Conservation (phyloP, 2,113 vertebrate species). For the Rostratula benghalensis region DNA sequence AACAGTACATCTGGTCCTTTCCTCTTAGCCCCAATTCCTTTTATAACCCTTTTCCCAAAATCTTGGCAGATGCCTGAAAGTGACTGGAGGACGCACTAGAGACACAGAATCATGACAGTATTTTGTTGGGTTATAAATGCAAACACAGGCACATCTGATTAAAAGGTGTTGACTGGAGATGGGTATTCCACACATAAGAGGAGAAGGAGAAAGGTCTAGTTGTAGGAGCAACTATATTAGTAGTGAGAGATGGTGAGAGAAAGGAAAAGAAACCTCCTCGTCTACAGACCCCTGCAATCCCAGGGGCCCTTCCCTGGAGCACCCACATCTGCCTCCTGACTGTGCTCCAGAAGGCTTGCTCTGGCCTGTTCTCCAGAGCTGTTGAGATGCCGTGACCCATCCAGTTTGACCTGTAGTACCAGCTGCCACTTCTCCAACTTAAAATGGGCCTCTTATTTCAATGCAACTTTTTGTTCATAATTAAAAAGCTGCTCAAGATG, state of each 20-base stretch:
- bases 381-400: neutral
- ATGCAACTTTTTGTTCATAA: neutral
- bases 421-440: slow-evolving; percentile 36
- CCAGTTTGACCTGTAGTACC: slow-evolving; percentile 49
- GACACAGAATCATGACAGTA: neutral
- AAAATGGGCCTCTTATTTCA: slow-evolving; percentile 36
- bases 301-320: neutral
- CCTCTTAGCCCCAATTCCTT: neutral
- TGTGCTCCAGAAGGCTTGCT: neutral
- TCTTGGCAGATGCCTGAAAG: neutral
- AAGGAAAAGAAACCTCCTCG: neutral
- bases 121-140: neutral
- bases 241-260: neutral
- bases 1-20: neutral
- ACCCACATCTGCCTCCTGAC: neutral
- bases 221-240: neutral
- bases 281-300: neutral
- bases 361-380: neutral
- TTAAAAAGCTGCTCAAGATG: neutral
- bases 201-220: neutral
- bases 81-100: neutral
- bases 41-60: neutral
- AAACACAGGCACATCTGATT: neutral
- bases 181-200: accelerated
- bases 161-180: neutral